phyloP scores from a whole-genome alignment of 2,113 vertebrate genomes.

The Dasyprocta punctata region DNA sequence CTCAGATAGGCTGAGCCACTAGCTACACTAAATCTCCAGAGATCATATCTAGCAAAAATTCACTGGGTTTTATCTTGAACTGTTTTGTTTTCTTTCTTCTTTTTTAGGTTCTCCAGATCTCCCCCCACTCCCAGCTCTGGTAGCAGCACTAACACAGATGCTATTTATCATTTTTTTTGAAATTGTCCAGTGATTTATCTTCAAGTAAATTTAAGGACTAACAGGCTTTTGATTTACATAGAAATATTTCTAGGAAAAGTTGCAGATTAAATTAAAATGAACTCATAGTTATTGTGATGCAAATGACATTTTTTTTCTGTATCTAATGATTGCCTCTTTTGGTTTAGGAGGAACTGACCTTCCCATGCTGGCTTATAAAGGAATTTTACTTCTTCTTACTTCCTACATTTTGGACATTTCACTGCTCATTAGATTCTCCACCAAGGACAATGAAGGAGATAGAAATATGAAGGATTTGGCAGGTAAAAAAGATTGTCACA shows the following conservation, averaged over 20 bases:
- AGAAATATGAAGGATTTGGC: slow-evolving; percentile 39
- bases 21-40: neutral
- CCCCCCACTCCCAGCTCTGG: neutral
- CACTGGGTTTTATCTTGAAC: neutral
- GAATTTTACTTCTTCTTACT: neutral
- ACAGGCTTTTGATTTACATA: slow-evolving; percentile 5
- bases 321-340: neutral
- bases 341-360: neutral
- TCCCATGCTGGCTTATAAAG: neutral
- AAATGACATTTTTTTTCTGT: neutral
- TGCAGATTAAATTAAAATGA: slow-evolving; percentile 22
- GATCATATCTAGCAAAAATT: neutral
- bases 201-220: neutral
- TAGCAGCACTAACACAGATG: neutral
- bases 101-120: neutral
- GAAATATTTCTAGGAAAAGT: neutral
- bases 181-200: neutral
- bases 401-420: slow-evolving; percentile 23
- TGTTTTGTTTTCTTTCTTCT: neutral
- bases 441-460: slow-evolving; percentile 16
- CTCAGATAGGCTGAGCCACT: no score
- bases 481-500: slow-evolving; percentile 20
- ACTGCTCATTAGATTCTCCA: slow-evolving; percentile 39
- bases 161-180: slow-evolving; percentile 21
- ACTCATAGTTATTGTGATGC: neutral